Conservation (phyloP, 1,140 invertebrate species). For the Drosophila arizonae region DNA sequence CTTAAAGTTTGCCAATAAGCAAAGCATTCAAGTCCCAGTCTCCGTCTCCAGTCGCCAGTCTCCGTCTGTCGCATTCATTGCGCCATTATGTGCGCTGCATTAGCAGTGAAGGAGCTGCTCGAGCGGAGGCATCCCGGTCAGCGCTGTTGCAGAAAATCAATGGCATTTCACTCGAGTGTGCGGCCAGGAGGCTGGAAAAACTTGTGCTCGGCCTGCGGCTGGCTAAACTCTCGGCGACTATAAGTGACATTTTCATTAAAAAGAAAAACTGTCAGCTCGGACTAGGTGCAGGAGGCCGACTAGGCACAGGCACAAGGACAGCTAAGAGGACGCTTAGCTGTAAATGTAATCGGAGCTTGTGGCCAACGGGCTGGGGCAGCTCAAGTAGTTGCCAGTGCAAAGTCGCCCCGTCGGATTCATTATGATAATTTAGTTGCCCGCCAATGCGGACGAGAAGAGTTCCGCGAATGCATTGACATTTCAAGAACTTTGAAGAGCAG, state of each 20-base stretch:
- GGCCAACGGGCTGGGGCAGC: constrained; percentile 36
- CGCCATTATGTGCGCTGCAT: constrained; percentile 30
- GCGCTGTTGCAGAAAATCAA: constrained; percentile 72
- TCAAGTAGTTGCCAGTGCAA: constrained; percentile 68
- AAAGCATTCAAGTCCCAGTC: constrained; percentile 24
- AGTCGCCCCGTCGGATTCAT: constrained; percentile 66
- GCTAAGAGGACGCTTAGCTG: constrained; percentile 32
- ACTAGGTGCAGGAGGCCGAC: constrained; percentile 23
- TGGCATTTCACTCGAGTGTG: constrained; percentile 46
- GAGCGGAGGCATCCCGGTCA: constrained; percentile 35
- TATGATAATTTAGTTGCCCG: constrained; percentile 77
- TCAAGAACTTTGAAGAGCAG: constrained; percentile 68
- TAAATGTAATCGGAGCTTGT: constrained; percentile 32
- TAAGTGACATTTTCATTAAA: constrained; percentile 79
- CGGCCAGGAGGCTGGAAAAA: constrained; percentile 29
- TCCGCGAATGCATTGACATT: constrained; percentile 70
- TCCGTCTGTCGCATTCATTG: constrained; percentile 9
- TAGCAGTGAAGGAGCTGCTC: constrained; percentile 22
- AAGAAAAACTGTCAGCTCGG: constrained; percentile 40
- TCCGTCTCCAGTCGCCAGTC: not conserved
- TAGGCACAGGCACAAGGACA: constrained; percentile 5
- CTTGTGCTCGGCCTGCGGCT: constrained; percentile 40
- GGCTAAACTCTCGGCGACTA: constrained; percentile 48
- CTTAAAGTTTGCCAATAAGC: constrained; percentile 43
- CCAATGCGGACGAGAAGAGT: constrained; percentile 44